Percentiles rank a stretch among this genome's conserved stretches.
phyloP scores from a whole-genome alignment of 1,140 invertebrate species.

The Drosophila nigrodunni region DNA sequence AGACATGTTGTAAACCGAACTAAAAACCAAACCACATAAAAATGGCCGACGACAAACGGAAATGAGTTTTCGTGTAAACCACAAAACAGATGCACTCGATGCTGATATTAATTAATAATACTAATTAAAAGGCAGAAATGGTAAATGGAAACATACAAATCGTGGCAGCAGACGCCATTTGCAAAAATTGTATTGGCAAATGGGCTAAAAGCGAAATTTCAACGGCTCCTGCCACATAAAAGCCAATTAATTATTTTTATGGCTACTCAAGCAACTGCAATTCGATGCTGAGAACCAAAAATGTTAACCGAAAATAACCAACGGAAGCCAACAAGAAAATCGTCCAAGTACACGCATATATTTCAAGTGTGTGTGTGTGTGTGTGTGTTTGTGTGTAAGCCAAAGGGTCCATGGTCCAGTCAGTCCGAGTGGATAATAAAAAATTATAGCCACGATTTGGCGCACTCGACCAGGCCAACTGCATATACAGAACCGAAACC shows the following conservation, averaged over 20 bases:
- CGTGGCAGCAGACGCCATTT: slow-evolving; percentile 29
- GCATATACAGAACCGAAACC: slow-evolving; percentile 3
- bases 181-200: slow-evolving; percentile 56
- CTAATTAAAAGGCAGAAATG: slow-evolving; percentile 67
- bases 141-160: no score
- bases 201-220: slow-evolving; percentile 60
- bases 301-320: slow-evolving; percentile 43
- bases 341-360: background rate
- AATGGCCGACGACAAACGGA: slow-evolving; percentile 62
- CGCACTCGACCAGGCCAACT: slow-evolving; percentile 68
- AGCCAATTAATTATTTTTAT: slow-evolving; percentile 83
- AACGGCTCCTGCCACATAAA: slow-evolving; percentile 81
- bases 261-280: slow-evolving; percentile 59
- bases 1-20: slow-evolving; percentile 5
- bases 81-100: slow-evolving; percentile 60
- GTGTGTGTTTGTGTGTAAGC: slow-evolving; percentile 18
- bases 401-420: slow-evolving; percentile 21
- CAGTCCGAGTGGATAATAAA: slow-evolving; percentile 67
- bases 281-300: slow-evolving; percentile 26
- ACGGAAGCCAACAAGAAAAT: slow-evolving; percentile 63
- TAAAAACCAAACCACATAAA: slow-evolving; percentile 30
- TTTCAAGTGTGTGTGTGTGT: no score
- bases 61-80: slow-evolving; percentile 64
- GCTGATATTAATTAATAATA: slow-evolving; percentile 66
- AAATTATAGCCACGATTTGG: slow-evolving; percentile 80